Evolutionary conservation across 2,888 invertebrate genomes (phyloP).

Genomic region (Coelopa pilipes): DNA sequence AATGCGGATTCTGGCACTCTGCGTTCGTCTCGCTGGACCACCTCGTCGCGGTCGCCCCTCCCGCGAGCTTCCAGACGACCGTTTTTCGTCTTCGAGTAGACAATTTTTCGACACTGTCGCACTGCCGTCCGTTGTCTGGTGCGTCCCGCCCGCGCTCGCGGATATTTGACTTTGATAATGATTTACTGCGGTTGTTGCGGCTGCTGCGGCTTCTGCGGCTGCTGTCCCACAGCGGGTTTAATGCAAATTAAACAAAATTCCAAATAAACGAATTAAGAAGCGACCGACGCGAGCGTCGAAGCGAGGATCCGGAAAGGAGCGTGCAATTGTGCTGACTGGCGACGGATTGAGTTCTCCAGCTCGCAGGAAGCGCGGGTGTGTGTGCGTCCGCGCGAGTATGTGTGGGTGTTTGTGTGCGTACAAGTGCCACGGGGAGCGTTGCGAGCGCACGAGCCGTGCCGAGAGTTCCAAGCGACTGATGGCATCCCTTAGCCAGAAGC

Average conservation of each 20-base stretch:
- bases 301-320: slow-evolving; percentile 18
- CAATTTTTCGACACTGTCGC: neutral
- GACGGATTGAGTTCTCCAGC: slow-evolving; percentile 25
- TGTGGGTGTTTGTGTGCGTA: slow-evolving; percentile 4
- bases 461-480: slow-evolving; percentile 41
- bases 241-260: slow-evolving; percentile 37
- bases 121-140: neutral
- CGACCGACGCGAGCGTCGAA: slow-evolving; percentile 27
- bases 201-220: no score
- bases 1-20: slow-evolving; percentile 13
- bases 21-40: neutral
- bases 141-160: neutral
- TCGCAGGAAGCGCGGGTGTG: neutral
- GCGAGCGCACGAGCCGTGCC: slow-evolving; percentile 33
- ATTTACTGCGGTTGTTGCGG: no score
- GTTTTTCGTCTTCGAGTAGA: neutral
- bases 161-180: neutral
- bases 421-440: slow-evolving; percentile 20
- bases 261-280: slow-evolving; percentile 38
- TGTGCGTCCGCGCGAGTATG: slow-evolving; percentile 11
- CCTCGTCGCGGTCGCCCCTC: no score
- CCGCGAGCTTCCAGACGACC: neutral
- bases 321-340: slow-evolving; percentile 10
- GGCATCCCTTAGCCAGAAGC: slow-evolving; percentile 37
- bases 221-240: neutral